A percentile compares a stretch with the other conserved stretches of the same genome.
Evolutionary conservation across 1,140 invertebrate species (phyloP).

Genomic region (Plectrocnemia conspersa): DNA sequence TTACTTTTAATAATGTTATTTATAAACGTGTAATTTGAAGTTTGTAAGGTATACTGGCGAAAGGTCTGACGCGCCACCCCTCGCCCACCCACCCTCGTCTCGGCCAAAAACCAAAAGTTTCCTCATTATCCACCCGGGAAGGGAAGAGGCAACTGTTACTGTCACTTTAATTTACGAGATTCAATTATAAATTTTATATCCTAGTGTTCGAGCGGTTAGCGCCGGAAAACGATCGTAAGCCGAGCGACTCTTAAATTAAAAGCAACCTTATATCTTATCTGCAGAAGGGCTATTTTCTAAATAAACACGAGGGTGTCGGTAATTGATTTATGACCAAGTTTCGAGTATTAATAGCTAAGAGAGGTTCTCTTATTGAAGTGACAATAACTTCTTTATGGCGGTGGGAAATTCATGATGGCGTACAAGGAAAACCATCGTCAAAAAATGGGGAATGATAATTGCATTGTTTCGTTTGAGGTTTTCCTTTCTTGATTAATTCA

Average conservation of each 20-base stretch:
- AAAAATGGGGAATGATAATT: no score
- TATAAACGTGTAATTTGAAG: no score
- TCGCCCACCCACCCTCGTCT: background rate
- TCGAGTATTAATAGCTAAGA: conserved; percentile 8
- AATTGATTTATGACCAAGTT: conserved; percentile 20
- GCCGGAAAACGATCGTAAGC: conserved; percentile 16
- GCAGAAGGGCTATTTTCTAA: background rate
- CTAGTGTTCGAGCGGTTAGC: conserved; percentile 22
- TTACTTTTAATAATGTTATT: no score
- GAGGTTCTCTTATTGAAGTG: conserved; percentile 2
- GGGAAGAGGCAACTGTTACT: conserved; percentile 36
- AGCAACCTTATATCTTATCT: background rate
- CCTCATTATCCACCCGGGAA: conserved; percentile 22
- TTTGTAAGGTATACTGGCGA: background rate
- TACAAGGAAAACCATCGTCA: no score
- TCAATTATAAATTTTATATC: conserved; percentile 38
- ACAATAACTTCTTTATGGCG: conserved; percentile 14
- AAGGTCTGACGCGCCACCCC: background rate
- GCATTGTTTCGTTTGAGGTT: no score
- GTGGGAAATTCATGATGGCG: conserved; percentile 15
- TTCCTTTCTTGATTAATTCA: no score
- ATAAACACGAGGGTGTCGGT: no score
- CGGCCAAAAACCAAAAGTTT: conserved; percentile 27
- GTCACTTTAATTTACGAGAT: conserved; percentile 37
- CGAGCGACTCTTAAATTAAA: background rate